These are phyloP conservation scores for Meleagris gallopavo DNA, from an alignment of 2,113 vertebrate genomes.

Conservation along the genomic window DNA sequence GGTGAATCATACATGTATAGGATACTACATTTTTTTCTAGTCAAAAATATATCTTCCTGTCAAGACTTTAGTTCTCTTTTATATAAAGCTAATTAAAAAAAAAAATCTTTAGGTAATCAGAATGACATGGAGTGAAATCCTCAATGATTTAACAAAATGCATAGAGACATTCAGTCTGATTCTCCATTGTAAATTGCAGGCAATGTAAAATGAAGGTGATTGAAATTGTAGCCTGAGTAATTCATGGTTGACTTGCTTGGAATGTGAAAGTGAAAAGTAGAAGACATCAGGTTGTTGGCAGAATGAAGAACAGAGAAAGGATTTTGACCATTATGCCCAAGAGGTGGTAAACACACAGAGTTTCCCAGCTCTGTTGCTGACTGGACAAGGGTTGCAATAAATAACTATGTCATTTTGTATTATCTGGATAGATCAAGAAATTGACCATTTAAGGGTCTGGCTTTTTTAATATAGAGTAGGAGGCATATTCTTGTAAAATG, in stretches of 20 bases:
- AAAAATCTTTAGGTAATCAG: neutral
- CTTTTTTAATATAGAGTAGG: neutral
- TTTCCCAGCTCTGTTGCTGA: neutral
- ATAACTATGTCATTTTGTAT: neutral
- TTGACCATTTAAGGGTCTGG: neutral
- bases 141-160: neutral
- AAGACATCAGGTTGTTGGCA: neutral
- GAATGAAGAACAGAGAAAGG: neutral
- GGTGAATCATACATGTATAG: neutral
- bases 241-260: neutral
- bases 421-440: neutral
- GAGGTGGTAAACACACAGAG: neutral
- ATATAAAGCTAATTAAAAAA: neutral
- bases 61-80: neutral
- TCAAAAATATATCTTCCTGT: neutral
- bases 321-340: neutral
- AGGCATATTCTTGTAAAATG: neutral
- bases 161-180: neutral
- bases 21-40: neutral
- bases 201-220: neutral
- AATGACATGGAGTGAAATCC: neutral
- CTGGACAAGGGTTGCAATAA: neutral
- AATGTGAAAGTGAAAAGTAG: neutral
- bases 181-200: neutral
- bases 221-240: neutral